phyloP scores from a whole-genome alignment of 2,797 vertebrate genomes.

The Otolemur crassicaudatus region DNA sequence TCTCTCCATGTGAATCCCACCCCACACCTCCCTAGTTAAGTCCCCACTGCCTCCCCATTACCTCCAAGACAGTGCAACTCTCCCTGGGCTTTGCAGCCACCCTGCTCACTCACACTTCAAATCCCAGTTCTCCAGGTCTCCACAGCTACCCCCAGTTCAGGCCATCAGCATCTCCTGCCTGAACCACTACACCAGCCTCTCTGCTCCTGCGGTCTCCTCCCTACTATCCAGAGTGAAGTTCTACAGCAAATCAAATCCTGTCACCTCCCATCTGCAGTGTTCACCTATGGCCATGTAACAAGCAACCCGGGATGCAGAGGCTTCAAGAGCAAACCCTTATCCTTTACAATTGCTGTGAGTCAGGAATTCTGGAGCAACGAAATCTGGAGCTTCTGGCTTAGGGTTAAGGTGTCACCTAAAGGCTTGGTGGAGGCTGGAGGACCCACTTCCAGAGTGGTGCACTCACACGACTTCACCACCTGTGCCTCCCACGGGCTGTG shows the following conservation, averaged over 20 bases:
- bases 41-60: too few relatives aligned
- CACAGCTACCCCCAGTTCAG: neutral
- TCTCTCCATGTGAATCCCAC: rapidly evolving
- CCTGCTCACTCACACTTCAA: rapidly evolving
- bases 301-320: neutral
- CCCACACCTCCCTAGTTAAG: neutral
- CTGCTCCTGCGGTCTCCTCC: neutral
- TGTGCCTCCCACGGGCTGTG: too few relatives aligned
- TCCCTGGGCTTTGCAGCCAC: too few relatives aligned
- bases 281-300: neutral
- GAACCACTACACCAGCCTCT: neutral
- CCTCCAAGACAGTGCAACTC: too few relatives aligned
- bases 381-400: neutral
- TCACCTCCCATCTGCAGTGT: neutral
- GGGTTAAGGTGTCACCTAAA: neutral
- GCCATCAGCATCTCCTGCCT: rapidly evolving
- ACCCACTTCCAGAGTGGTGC: neutral
- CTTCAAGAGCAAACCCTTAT: neutral
- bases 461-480: rapidly evolving
- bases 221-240: neutral
- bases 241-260: neutral
- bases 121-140: neutral
- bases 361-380: neutral
- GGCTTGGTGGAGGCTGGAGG: neutral
- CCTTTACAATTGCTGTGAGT: neutral